Base-by-base conservation (phyloP, 1,140 invertebrate species). In the Drosophila insularis region DNA sequence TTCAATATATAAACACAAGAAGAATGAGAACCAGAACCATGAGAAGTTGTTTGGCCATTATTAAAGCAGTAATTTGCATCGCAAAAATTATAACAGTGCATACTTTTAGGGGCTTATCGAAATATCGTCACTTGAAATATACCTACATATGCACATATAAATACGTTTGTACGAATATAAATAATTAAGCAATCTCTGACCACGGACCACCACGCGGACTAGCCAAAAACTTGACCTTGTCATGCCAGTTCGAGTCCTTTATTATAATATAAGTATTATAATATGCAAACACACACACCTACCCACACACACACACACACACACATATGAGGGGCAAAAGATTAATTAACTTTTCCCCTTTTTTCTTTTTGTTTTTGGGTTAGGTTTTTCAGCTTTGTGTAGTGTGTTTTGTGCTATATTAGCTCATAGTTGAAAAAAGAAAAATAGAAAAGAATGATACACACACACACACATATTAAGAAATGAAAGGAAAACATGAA, bases 401-500 rank as follows among this genome's bases (percentile, higher is more conserved):
- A n/a, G n/a, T n/a, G n/a, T n/a, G n/a, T n/a, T n/a, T n/a, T n/a
- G n/a, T 23, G 62, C 32, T 50, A 11, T 54, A 62, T 64, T 69
- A 73, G 71, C 53, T 53, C 54, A 73, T 63, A 68, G 21, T 60
- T 23, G 21, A 35, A 68, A 80, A 78, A 80, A 68, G 75, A 71
- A 75, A 64, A 78, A 71, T 76, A 64, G 74, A 61, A 60, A 80
- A 80, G 66, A 60, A 80, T 65, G 73, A 73, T 46, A 19, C 43
- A 46, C 0, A 6, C 2, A 6, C 27, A 27, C 27, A 27, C 27
- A 27, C 43, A 46, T 46, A 32, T 68, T 70, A 68, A 80, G 70
- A 80, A 76, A 80, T 72, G 78, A 75, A 80, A 64, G 74, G 54
- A 60, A 80, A 81, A 76, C 72, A 81, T 67, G 73, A 73, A 63